Base-by-base conservation (phyloP, 37 sponge, comb jelly and placozoan genomes). In the Agelas oroides region DNA sequence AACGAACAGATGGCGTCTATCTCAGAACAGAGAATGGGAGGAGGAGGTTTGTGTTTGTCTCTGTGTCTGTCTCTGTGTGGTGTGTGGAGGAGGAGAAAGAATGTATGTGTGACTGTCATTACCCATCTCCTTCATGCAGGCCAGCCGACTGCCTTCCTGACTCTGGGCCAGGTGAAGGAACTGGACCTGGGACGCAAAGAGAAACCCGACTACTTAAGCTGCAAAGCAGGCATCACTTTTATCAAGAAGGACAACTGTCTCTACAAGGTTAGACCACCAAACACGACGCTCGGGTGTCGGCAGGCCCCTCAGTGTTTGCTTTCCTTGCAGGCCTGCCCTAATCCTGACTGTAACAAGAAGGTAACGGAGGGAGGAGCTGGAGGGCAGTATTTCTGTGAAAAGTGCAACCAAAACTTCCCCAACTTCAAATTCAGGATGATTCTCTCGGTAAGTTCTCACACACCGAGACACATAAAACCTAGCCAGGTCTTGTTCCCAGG, bases 351-450 rank as follows among this genome's bases (percentile, higher is more conserved):
- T 61, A 94, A 97, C 68, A 91, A 95, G 79, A 97, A 97, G 87
- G 98, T 97, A 18, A 89, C 80, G 18, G 94, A 91, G 38, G 86
- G 71, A 1, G 65, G 35, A 8, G 86, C 39, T 1, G 74, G 65
- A 17, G 84, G 73, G 0, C 75, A 81, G 39, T 97, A 90, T 77
- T 62, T 78, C 57, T 97, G 98, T 86, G 98, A 97, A 81, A 97
- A 94, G 75, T 93, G 94, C 67, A 84, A 90, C 65, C 85, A 92
- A 55, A 75, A 58, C 67, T 97, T 75, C 57, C 90, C 87, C 30
- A 55, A 88, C 75, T 97, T 95, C 85, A 95, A 94, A 75, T 92
- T 86, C 76, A 70, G 98, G 61, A 64, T 94, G 65, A 92, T 97
- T 62, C 70, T 94, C 24, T 30, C 82, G 3, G 95, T 91, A 39